Percentiles rank a stretch among this genome's conserved stretches.
phyloP scores from a whole-genome alignment of 2,888 invertebrate species.

The Caenorhabditis virilis region DNA sequence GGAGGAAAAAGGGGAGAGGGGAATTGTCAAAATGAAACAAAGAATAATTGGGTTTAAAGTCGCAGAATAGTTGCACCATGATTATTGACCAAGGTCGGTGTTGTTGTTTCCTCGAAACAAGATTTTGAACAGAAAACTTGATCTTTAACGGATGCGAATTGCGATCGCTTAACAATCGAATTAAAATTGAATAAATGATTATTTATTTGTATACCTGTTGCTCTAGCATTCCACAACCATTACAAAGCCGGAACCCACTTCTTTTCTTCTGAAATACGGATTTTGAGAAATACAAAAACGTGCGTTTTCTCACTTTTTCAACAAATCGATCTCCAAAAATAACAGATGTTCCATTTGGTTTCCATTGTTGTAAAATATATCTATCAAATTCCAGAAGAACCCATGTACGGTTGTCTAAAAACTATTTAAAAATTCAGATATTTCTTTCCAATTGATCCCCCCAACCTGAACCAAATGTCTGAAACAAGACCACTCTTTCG shows the following conservation, averaged over 20 bases:
- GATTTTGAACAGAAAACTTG: conserved; percentile 47
- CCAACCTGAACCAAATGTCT: conserved; percentile 54
- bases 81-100: too few relatives aligned
- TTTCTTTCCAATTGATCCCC: too few relatives aligned
- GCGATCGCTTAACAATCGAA: conserved; percentile 11
- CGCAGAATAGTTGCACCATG: too few relatives aligned
- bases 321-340: conserved; percentile 63
- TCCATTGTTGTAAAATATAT: conserved; percentile 60
- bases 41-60: too few relatives aligned
- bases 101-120: conserved; percentile 46
- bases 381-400: conserved; percentile 66
- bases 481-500: conserved; percentile 64
- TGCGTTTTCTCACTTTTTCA: conserved; percentile 35
- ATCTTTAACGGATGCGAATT: conserved; percentile 41
- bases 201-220: conserved; percentile 50
- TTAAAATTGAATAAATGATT: too few relatives aligned
- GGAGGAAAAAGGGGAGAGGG: too few relatives aligned
- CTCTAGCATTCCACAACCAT: conserved; percentile 64
- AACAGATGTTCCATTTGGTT: conserved; percentile 59
- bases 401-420: conserved; percentile 65
- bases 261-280: conserved; percentile 33
- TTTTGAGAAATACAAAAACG: conserved; percentile 1
- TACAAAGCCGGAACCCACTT: conserved; percentile 54
- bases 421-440: not conserved
- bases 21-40: too few relatives aligned